A percentile compares a stretch with the other conserved stretches of the same genome.
These are phyloP conservation scores for Hypomesus transpacificus DNA, from an alignment of 2,113 vertebrate species.

Conservation along the genomic window DNA sequence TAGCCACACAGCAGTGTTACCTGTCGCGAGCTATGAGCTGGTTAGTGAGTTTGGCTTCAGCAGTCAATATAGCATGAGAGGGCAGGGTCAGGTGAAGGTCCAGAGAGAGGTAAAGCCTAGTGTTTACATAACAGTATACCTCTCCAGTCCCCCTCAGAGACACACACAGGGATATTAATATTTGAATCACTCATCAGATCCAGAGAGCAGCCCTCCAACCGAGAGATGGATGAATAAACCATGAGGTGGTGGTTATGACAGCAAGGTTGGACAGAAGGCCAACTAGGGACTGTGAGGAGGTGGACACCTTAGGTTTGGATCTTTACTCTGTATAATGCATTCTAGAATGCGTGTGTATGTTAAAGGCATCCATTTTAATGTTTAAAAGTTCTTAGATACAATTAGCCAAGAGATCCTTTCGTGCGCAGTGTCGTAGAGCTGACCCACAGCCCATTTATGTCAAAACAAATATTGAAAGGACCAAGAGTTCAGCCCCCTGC, in stretches of 20 bases:
- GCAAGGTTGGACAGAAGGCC: conserved; percentile 39
- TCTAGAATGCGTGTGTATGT: too few species aligned
- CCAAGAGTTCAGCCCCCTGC: background rate
- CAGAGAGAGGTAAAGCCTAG: conserved; percentile 23
- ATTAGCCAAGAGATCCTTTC: too few species aligned
- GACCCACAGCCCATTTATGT: too few species aligned
- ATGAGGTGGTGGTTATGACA: conserved; percentile 61
- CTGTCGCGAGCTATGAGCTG: background rate
- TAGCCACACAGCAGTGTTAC: background rate
- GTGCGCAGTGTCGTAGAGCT: too few species aligned
- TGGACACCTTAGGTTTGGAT: conserved; percentile 18
- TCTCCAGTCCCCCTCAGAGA: conserved; percentile 21
- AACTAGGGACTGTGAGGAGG: conserved; percentile 50
- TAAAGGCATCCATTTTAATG: background rate
- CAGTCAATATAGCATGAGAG: background rate
- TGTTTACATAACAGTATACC: conserved; percentile 52
- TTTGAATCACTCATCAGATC: conserved; percentile 56
- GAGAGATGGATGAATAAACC: conserved; percentile 62
- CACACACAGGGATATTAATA: conserved; percentile 62
- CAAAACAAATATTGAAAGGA: background rate
- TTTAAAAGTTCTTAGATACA: too few species aligned
- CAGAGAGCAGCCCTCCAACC: conserved; percentile 46
- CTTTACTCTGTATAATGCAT: too few species aligned
- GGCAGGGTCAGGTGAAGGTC: conserved; percentile 8
- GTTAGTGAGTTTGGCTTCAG: background rate